A percentile compares a stretch with the other conserved stretches of the same genome.
Evolutionary conservation across 2,113 vertebrate species (phyloP).

Genomic region (Chionis minor): DNA sequence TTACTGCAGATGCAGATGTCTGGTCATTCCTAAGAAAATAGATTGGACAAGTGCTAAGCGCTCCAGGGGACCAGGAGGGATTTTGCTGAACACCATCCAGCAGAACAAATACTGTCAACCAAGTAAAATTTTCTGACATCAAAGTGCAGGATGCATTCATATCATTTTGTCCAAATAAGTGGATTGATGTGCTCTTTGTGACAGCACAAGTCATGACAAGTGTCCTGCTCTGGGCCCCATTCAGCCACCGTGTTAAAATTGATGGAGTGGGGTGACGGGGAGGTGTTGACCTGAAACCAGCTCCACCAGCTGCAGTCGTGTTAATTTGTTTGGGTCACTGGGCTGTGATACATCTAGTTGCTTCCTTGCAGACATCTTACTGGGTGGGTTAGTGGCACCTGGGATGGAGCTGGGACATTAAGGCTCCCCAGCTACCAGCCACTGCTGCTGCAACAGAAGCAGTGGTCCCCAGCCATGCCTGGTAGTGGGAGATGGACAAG

Average conservation of each 20-base stretch:
- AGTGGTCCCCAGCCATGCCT: no score
- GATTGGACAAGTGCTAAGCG: neutral
- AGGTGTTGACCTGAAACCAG: neutral
- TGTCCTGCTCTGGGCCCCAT: rapidly evolving
- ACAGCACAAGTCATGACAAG: neutral
- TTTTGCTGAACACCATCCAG: neutral
- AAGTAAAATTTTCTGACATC: neutral
- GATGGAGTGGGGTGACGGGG: no score
- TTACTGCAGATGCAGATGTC: neutral
- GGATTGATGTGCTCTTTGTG: neutral
- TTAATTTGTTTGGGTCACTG: neutral
- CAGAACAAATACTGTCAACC: neutral
- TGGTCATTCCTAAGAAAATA: neutral
- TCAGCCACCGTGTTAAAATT: neutral
- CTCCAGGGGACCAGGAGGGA: neutral
- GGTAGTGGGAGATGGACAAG: no score
- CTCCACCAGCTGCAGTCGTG: neutral
- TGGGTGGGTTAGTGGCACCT: neutral
- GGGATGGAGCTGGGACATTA: neutral
- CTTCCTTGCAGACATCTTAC: neutral
- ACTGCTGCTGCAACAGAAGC: rapidly evolving
- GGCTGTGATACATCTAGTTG: neutral
- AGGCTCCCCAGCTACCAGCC: neutral
- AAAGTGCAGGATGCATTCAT: neutral
- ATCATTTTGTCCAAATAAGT: neutral